Conservation (phyloP, 2,113 vertebrate genomes). For the Gymnorhina tibicen region DNA sequence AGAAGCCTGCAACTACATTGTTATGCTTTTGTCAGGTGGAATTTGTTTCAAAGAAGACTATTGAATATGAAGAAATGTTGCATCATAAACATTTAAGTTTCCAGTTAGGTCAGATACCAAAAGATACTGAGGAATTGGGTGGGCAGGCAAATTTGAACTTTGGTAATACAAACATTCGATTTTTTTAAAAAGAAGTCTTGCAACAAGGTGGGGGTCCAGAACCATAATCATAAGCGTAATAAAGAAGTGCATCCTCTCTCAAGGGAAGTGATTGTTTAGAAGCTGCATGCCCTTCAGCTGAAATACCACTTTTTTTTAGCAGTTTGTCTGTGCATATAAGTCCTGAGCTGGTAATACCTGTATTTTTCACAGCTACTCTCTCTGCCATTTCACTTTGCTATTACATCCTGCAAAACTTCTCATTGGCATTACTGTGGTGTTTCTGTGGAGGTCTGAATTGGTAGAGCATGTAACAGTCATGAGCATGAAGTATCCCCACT, state of each 20-base stretch:
- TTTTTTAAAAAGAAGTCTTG: not conserved
- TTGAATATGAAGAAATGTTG: not conserved
- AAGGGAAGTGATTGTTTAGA: not conserved
- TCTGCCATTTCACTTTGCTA: not conserved
- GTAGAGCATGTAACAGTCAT: not conserved
- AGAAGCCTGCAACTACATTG: not conserved
- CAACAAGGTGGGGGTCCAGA: not conserved
- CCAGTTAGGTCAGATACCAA: not conserved
- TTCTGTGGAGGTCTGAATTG: not conserved
- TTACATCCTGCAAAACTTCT: not conserved
- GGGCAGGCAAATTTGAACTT: not conserved
- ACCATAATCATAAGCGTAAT: not conserved
- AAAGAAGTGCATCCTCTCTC: not conserved
- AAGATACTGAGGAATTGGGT: not conserved
- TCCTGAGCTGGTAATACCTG: not conserved
- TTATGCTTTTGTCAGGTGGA: not conserved
- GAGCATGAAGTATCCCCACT: not conserved
- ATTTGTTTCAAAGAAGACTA: not conserved
- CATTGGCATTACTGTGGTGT: not conserved
- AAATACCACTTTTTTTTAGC: not conserved
- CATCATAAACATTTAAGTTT: not conserved
- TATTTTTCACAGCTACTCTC: not conserved
- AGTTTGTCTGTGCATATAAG: not conserved
- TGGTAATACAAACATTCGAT: not conserved
- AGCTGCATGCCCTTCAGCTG: not conserved